Percentiles rank a stretch among this genome's conserved stretches.
Evolutionary conservation across 1,140 invertebrate species (phyloP).

Genomic region (Solenopsis fugax): DNA sequence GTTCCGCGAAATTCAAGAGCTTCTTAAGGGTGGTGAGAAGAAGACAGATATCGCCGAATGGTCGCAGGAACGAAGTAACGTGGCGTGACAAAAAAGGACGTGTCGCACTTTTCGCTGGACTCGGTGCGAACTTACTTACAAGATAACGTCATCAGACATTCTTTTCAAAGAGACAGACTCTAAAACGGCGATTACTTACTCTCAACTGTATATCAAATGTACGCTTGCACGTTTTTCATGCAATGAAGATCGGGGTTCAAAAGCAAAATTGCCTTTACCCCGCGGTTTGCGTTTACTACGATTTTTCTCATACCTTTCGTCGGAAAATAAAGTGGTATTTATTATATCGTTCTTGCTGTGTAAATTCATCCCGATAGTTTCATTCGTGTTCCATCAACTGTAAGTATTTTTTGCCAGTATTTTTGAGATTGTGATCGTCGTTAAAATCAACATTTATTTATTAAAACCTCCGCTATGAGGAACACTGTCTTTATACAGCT

Average conservation of each 20-base stretch:
- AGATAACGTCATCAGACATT: neutral
- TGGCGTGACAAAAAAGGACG: slow-evolving; percentile 33
- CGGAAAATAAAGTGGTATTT: slow-evolving; percentile 29
- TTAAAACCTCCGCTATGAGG: neutral
- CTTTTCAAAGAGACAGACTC: slow-evolving; percentile 10
- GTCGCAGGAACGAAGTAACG: neutral
- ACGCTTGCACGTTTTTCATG: neutral
- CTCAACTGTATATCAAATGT: slow-evolving; percentile 25
- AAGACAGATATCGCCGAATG: neutral
- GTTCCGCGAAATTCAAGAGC: slow-evolving; percentile 84
- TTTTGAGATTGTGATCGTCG: neutral
- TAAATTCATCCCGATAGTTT: slow-evolving; percentile 4
- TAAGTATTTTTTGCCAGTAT: slow-evolving; percentile 12
- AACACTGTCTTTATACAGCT: slow-evolving; percentile 17
- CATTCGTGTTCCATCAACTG: neutral
- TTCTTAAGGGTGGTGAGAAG: slow-evolving; percentile 61
- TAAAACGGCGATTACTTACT: slow-evolving; percentile 46
- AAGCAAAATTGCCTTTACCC: neutral
- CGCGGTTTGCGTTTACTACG: neutral
- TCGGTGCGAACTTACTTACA: neutral
- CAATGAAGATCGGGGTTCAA: neutral
- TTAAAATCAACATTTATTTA: slow-evolving; percentile 30
- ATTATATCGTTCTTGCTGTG: neutral
- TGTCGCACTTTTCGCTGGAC: neutral
- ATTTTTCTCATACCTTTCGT: neutral